Base-by-base conservation (phyloP, 2,888 invertebrate genomes). In the Ellobium chinense region DNA sequence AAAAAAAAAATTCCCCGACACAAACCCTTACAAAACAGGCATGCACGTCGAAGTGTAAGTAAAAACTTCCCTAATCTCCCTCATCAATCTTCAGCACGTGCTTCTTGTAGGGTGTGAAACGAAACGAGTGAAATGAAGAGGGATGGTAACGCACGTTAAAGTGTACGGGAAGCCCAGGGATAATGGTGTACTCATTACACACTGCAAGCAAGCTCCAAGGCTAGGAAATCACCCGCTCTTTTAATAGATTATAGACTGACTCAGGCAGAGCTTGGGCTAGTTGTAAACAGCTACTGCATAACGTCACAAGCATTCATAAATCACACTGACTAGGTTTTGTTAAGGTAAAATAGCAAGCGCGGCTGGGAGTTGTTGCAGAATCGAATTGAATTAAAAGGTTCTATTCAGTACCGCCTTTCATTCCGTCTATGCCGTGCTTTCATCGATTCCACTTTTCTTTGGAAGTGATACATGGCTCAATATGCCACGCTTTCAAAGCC, bases 71-170 rank as follows among this genome's bases (percentile, higher is more conserved):
- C 60, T 31, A 65, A 65, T 65, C 65, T 65, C 65, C 21, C 29
- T 7, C 65, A 65, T 65, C 65, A 65, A 65, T 65, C 65, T 65
- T 65, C 65, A 65, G 65, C 27, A 27, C 31, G 65, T 65, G 65
- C 65, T 21, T n/a, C n/a, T n/a, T 29, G 31, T 12, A 31, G 24
- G 27, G 65, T 31, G 65, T 65, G 65, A 65, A 65, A 46, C 46
- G 29, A 29, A 65, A 65, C 9, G 9, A 31, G 65, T 31, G 18
- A 21, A 14, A 65, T 9, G 5, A 65, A 65, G 27, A 7, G 29
- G 65, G n/a, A n/a, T n/a, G n/a, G n/a, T n/a, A n/a, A n/a, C n/a
- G n/a, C n/a, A 65, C 9, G 31, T 27, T 24, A 31, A 27, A 7
- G 21, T 12, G 31, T 12, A 31, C 21, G 27, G 12, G 29, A 65